phyloP scores from a whole-genome alignment of 2,113 vertebrate species.

The Sceloporus undulatus region DNA sequence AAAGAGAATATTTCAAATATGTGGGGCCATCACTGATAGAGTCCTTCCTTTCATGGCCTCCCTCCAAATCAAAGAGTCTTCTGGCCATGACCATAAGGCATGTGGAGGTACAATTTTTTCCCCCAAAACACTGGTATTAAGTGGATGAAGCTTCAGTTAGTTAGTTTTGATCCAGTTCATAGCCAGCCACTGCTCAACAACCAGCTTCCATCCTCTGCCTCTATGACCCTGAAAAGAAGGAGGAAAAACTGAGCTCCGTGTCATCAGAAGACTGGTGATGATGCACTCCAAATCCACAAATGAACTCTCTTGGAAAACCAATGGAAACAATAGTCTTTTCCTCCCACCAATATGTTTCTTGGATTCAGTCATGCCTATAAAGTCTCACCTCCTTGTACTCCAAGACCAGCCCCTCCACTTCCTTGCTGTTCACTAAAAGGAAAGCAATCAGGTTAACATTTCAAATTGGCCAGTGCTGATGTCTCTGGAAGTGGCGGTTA shows the following conservation, averaged over 20 bases:
- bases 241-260: not conserved
- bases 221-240: not conserved
- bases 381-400: not conserved
- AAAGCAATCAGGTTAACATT: slow-evolving; percentile 34
- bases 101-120: too few species aligned
- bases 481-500: slow-evolving; percentile 21
- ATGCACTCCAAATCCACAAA: not conserved
- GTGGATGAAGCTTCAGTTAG: not conserved
- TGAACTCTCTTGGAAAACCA: not conserved
- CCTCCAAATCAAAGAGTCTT: too few species aligned
- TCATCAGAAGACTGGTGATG: not conserved
- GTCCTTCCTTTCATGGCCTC: too few species aligned
- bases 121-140: too few species aligned
- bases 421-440: slow-evolving; percentile 41
- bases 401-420: not conserved
- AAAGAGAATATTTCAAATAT: too few species aligned
- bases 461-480: slow-evolving; percentile 36
- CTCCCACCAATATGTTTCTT: not conserved
- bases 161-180: not conserved
- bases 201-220: not conserved
- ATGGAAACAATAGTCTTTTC: not conserved
- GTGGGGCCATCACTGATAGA: too few species aligned
- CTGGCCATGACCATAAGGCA: too few species aligned
- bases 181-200: not conserved
- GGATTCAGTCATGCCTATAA: not conserved